Base-by-base conservation (phyloP, 2,113 vertebrate genomes). In the Cyprinus carpio region DNA sequence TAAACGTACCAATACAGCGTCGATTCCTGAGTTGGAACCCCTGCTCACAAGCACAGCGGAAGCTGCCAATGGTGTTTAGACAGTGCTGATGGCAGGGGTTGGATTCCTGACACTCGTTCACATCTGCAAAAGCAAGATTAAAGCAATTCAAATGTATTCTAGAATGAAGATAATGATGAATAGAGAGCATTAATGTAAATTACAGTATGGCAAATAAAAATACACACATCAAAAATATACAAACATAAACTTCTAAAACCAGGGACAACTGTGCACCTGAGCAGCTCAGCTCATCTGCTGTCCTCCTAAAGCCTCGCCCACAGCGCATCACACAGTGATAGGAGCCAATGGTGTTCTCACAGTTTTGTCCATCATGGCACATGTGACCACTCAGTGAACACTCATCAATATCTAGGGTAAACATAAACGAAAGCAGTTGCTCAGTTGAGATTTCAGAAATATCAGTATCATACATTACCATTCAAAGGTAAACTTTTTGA, bases 31-130 rank as follows among this genome's bases (percentile, higher is more conserved):
- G 93, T 40, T 97, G 96, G 92, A 95, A 99, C 46, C 98, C 98
- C 1, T 96, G 95, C 69, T 99, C 96, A 90, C 98, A 99, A 23
- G 95, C 96, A 88, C 98, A 99, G 77, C 97, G 96, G 91, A 97
- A 99, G 87, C 98, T 97, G 64, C 98, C 98, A 58, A 99, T 92
- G 10, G 94, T 96, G 84, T 99, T 99, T 86, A 98, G 94, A 90
- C 98, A 99, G 46, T 88, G 96, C 40, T 99, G 98, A 84, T 98
- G 96, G 84, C 98, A 99, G 15, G 95, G 95, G 75, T 92, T 96
- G 54, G 95, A 94, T 85, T 99, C 98, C 90, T 97, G 96, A 85
- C 98, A 99, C 92, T 99, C 98, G 0, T 99, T 98, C 82, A 99
- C 64, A 87, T 99, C 98, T 99, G 92, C 88, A 71, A 37, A 87